Conservation (phyloP, 2,888 invertebrate genomes). For the Machimus atricapillus region DNA sequence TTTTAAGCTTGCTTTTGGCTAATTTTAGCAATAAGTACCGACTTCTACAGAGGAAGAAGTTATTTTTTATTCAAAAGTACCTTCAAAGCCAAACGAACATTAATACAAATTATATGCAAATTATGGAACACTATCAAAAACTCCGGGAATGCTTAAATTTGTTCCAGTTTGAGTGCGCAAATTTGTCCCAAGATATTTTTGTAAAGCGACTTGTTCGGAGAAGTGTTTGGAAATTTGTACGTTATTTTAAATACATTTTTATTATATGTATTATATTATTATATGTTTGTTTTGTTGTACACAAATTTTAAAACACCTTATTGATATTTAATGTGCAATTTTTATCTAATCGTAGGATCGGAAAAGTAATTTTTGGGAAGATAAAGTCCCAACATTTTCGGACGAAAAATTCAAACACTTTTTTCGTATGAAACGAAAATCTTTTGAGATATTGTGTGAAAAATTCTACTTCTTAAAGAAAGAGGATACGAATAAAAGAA, state of each 20-base stretch:
- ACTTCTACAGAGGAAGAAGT: neutral
- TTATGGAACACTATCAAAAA: neutral
- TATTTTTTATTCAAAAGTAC: neutral
- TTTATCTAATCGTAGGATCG: neutral
- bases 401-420: neutral
- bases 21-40: neutral
- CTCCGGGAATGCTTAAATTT: neutral
- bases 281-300: too few relatives aligned
- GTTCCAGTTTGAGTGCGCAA: neutral
- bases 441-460: neutral
- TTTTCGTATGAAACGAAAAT: neutral
- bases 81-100: neutral
- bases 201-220: neutral
- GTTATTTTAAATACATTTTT: neutral
- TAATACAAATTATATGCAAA: neutral
- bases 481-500: neutral
- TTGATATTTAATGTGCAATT: neutral
- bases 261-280: neutral
- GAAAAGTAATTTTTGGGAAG: slow-evolving; percentile 7
- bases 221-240: neutral
- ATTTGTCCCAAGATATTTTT: neutral
- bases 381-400: neutral
- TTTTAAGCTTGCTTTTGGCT: neutral
- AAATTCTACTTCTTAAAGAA: neutral
- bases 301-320: neutral